phyloP scores from a whole-genome alignment of 2,888 invertebrate species.

The Netelia inedita region DNA sequence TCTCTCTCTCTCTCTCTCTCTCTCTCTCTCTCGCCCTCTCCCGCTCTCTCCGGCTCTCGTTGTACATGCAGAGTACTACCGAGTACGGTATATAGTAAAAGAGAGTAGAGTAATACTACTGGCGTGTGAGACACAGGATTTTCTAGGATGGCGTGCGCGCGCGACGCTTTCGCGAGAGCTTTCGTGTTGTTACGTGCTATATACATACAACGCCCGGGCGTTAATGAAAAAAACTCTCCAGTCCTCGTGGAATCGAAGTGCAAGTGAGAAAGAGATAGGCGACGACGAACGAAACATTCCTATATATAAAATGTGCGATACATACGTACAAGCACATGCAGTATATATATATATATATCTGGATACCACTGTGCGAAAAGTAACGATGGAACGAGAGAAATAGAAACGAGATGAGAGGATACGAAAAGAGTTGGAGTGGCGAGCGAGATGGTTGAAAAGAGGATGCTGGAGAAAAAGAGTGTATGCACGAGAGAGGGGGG shows the following conservation, averaged over 20 bases:
- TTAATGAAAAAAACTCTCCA: constrained; percentile 67
- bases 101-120: constrained; percentile 5
- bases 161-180: constrained; percentile 52
- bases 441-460: constrained; percentile 33
- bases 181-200: constrained; percentile 39
- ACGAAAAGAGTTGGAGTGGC: constrained; percentile 31
- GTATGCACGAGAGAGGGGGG: constrained; percentile 26
- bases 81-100: neutral
- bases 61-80: neutral
- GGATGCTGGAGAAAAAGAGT: constrained; percentile 41
- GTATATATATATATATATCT: neutral
- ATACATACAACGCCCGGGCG: constrained; percentile 43
- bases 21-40: neutral
- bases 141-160: constrained; percentile 25
- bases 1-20: neutral
- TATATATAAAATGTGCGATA: constrained; percentile 57
- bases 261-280: constrained; percentile 24
- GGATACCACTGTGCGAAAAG: constrained; percentile 41
- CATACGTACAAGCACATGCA: constrained; percentile 30
- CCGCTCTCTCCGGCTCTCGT: neutral
- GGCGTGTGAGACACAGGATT: constrained; percentile 39
- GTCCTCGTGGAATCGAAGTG: constrained; percentile 69
- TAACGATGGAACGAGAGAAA: constrained; percentile 67
- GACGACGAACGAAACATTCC: constrained; percentile 42
- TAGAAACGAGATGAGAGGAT: constrained; percentile 66